Evolutionary conservation across 2,113 vertebrate species (phyloP).

Genomic region (cattle (Bos taurus)): DNA sequence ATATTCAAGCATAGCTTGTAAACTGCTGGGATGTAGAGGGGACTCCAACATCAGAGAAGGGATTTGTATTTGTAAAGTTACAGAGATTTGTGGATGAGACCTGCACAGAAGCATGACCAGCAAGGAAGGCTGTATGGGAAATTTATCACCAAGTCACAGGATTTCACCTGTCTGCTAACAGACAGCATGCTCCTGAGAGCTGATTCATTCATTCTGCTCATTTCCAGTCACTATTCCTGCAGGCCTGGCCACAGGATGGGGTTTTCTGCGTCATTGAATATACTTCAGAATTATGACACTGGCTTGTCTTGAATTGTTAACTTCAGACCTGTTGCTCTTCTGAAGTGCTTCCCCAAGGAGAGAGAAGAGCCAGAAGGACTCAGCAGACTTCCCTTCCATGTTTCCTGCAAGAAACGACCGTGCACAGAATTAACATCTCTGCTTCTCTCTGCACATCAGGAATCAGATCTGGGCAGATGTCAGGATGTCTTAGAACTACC

Average conservation of each 20-base stretch:
- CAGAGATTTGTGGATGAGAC: not conserved
- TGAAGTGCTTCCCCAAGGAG: not conserved
- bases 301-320: not conserved
- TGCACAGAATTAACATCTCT: fast-evolving
- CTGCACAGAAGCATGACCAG: no score
- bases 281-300: not conserved
- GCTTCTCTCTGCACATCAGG: not conserved
- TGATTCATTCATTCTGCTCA: not conserved
- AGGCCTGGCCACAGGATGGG: not conserved
- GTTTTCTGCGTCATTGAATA: not conserved
- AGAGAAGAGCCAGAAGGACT: not conserved
- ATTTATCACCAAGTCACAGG: not conserved
- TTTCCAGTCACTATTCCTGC: not conserved
- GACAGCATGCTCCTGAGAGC: not conserved
- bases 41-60: not conserved
- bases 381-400: not conserved
- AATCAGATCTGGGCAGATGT: not conserved
- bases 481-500: not conserved
- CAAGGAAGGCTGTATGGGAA: not conserved
- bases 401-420: not conserved
- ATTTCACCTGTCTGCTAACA: not conserved
- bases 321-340: not conserved
- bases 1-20: not conserved
- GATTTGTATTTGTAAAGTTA: not conserved
- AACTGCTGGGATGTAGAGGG: not conserved